Conservation (phyloP, 2,113 vertebrate genomes). For the Climacteris rufus region DNA sequence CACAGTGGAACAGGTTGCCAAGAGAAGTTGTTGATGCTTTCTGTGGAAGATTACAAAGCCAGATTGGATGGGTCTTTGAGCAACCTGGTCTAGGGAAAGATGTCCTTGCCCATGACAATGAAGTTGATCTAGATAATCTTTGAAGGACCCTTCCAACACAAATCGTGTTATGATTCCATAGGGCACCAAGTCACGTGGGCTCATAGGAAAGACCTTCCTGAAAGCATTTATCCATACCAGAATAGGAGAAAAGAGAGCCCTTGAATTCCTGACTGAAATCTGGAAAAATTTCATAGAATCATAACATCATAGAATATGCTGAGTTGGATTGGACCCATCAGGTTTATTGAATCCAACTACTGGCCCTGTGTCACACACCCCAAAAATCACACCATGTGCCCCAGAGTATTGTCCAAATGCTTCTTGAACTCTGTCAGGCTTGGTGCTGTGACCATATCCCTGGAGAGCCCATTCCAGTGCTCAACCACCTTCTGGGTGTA, state of each 20-base stretch:
- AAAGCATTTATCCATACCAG: background rate
- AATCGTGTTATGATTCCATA: background rate
- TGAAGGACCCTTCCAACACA: background rate
- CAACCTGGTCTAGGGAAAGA: background rate
- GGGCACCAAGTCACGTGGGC: accelerated
- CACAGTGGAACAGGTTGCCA: background rate
- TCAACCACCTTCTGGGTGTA: accelerated
- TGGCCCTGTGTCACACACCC: too few relatives aligned
- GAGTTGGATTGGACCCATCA: background rate
- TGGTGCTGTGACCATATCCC: background rate
- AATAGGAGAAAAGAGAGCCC: background rate
- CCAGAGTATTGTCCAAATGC: accelerated
- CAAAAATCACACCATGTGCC: too few relatives aligned
- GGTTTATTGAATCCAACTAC: background rate
- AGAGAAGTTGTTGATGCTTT: background rate
- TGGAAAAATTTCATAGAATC: background rate
- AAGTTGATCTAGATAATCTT: background rate
- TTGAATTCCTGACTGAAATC: background rate
- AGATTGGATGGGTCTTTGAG: background rate
- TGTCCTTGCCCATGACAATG: accelerated
- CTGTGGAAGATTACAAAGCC: background rate
- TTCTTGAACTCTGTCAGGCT: background rate
- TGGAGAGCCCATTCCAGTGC: background rate
- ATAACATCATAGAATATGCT: background rate
- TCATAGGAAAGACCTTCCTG: background rate